Base-by-base conservation (phyloP, 2,113 vertebrate species). In the Varanus salvator region DNA sequence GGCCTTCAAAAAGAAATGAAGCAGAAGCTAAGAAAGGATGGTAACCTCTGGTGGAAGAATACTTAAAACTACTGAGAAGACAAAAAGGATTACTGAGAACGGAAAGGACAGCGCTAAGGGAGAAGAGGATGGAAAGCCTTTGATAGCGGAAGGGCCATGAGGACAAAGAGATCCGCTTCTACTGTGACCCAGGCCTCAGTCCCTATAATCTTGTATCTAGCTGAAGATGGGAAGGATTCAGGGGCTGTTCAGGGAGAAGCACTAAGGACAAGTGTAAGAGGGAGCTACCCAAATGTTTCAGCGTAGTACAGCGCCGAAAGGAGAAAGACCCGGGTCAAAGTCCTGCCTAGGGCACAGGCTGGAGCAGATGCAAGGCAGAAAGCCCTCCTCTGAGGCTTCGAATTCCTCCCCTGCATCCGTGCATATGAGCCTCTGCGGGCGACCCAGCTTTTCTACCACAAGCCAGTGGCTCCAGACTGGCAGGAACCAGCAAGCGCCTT, bases 41-140 rank as follows among this genome's bases (percentile, higher is more conserved):
- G 0, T 77, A 31, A n/a, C 57, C 15, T 64, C 1, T 15, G 57
- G 69, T 34, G 68, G 66, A 87, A 76, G 76, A 71, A 81, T 74
- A 91, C 9, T 87, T 74, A 78, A 86, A 91, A 89, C 17, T 77
- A 27, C 52, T 88, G 80, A 23, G 80, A 6, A 88, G 72, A 69
- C 11, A 71, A 27, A n/a, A 21, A 34, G 69, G 89, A 77, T 71
- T 75, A 75, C 31, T 78, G 8, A 88, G 74, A 60, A 74, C 5
- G 38, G 8, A 60, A 68, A 87, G 66, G 75, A 68, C 6, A n/a
- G 11, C 44, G 77, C 17, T n/a, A 57, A n/a, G 38, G 66, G 54
- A n/a, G 31, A 27, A 29, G 11, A 78, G 74, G 74, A 64, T 31
- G 1, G 34, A 54, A 71, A 21, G 23, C 34, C 3, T 34, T 34